Base-by-base conservation (phyloP, 1,140 invertebrate species). In the Aphidius gifuensis region DNA sequence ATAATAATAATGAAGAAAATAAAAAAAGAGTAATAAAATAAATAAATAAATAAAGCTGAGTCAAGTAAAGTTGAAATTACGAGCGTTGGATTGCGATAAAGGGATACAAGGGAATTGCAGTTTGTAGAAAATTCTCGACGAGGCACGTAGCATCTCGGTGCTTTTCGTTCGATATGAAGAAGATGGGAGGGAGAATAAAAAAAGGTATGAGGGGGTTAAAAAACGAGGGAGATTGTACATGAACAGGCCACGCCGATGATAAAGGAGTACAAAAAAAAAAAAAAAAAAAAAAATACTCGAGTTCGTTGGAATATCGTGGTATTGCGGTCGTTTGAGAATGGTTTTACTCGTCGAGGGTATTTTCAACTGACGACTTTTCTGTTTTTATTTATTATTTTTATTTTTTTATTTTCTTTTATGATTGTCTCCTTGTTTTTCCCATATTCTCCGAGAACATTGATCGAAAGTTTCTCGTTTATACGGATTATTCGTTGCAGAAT, bases 41-140 rank as follows among this genome's bases (percentile, higher is more conserved):
- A 32, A 23, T 23, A 5, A 32, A 69, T 66, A 66, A 69, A 61
- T 55, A 68, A 67, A 71, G 70, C 70, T 72, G 70, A 72, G 70
- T 68, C 68, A 71, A 72, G 70, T 68, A 66, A 68, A 69, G 71
- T 72, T 66, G 69, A 66, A 69, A 72, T 72, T 71, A 69, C 66
- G 65, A 64, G 64, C 61, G 66, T 62, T 56, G 69, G 63, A 61
- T 61, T 61, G 64, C 68, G 69, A 72, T 69, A 72, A 72, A 71
- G 59, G 54, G 54, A 61, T 64, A 71, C 68, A 69, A 66, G 69
- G 66, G 61, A 71, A 72, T 69, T 69, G 68, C 66, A 69, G 63
- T 45, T 39, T 11, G 48, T 50, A 49, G 55, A 58, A 63, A 62
- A 56, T 44, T 38, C 40, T 40, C 23, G 40, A 40, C 43, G 47